Percentiles rank a stretch among this genome's conserved stretches.
phyloP scores from a whole-genome alignment of 2,888 invertebrate genomes.

The Harpagoxenus sublaevis region DNA sequence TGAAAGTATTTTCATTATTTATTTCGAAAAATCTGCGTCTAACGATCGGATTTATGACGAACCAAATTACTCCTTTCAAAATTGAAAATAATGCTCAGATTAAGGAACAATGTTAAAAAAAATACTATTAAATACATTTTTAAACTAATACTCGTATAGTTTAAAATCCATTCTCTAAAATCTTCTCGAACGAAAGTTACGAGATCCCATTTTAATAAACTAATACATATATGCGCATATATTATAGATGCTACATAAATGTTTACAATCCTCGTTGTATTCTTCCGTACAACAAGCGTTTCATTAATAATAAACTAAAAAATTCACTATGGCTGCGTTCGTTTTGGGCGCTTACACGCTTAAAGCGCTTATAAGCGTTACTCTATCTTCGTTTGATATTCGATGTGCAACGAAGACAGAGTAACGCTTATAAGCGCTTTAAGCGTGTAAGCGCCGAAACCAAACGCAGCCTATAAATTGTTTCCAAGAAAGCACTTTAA shows the following conservation, averaged over 20 bases:
- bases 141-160: neutral
- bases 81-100: neutral
- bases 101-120: neutral
- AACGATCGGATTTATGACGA: constrained; percentile 22
- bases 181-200: neutral
- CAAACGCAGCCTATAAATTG: neutral
- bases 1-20: constrained; percentile 46
- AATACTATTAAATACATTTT: neutral
- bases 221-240: neutral
- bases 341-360: too few relatives aligned
- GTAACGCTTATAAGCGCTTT: too few relatives aligned
- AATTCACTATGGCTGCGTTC: neutral
- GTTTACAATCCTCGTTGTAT: neutral
- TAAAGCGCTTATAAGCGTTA: too few relatives aligned
- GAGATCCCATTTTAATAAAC: neutral
- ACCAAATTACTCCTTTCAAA: neutral
- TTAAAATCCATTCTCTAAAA: neutral
- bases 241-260: neutral
- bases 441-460: too few relatives aligned
- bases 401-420: too few relatives aligned
- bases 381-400: too few relatives aligned
- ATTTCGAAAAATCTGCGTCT: neutral
- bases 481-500: neutral
- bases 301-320: neutral
- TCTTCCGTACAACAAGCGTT: neutral